phyloP scores from a whole-genome alignment of 2,888 invertebrate genomes.

The Diploptera punctata region DNA sequence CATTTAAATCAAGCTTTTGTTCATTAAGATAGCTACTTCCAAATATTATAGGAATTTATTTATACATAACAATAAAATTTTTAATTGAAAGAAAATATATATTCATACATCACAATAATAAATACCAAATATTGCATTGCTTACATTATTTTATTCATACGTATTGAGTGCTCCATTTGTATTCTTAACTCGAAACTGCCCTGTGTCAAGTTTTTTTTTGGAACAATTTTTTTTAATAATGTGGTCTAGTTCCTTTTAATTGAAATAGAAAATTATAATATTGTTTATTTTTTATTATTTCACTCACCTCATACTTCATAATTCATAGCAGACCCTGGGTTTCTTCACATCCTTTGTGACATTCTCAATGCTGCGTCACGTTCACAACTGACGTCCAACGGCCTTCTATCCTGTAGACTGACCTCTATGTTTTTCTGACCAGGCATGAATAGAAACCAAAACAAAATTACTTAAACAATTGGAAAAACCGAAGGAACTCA shows the following conservation, averaged over 20 bases:
- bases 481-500: no score
- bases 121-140: neutral
- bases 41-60: neutral
- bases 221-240: neutral
- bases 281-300: no score
- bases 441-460: no score
- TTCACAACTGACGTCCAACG: no score
- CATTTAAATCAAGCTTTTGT: neutral
- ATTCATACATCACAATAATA: neutral
- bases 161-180: neutral
- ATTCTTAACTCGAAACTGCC: slow-evolving; percentile 1
- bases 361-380: no score
- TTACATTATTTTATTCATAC: no score
- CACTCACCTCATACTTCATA: no score
- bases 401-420: no score
- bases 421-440: no score
- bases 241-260: neutral
- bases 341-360: no score
- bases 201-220: neutral
- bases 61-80: neutral
- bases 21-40: neutral
- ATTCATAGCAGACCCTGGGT: no score
- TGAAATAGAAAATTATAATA: slow-evolving; percentile 20
- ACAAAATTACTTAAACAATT: no score
- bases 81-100: neutral